These are phyloP conservation scores for Neodon shergylaensis DNA, from an alignment of 2,113 vertebrate species.

Conservation along the genomic window DNA sequence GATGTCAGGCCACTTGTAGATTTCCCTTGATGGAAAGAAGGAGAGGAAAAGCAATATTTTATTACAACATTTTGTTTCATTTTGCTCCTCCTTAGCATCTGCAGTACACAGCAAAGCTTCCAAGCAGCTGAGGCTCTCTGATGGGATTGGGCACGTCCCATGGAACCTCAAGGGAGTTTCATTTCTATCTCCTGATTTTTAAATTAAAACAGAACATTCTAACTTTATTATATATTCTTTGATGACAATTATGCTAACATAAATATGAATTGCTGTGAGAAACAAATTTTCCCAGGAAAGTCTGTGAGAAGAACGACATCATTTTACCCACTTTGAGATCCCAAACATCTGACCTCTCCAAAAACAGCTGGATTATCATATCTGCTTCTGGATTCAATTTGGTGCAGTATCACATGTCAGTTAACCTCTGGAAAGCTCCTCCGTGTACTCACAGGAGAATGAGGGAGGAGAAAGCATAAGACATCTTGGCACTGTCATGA, in stretches of 20 bases:
- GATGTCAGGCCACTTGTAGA: not conserved
- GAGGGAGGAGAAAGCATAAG: not conserved
- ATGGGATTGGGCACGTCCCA: not conserved
- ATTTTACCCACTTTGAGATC: not conserved
- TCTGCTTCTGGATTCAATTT: constrained; percentile 28
- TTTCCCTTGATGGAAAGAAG: not conserved
- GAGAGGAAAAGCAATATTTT: constrained; percentile 4
- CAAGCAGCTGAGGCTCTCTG: not conserved
- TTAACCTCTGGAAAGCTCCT: not conserved
- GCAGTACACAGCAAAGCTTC: not conserved
- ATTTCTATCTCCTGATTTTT: not conserved
- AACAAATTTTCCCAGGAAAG: constrained; percentile 3
- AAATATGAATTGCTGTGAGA: not conserved
- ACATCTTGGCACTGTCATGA: not conserved
- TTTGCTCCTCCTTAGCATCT: not conserved
- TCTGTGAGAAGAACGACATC: not conserved
- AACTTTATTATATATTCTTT: not conserved
- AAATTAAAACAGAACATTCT: not conserved
- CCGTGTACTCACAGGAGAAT: not conserved
- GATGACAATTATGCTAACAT: not conserved
- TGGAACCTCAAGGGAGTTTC: not conserved
- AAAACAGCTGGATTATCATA: constrained; percentile 20
- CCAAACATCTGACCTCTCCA: not conserved
- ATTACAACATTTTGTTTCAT: not conserved
- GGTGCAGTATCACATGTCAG: not conserved